Evolutionary conservation across 2,888 invertebrate genomes (phyloP).

Genomic region (Limnephilus lunatus): DNA sequence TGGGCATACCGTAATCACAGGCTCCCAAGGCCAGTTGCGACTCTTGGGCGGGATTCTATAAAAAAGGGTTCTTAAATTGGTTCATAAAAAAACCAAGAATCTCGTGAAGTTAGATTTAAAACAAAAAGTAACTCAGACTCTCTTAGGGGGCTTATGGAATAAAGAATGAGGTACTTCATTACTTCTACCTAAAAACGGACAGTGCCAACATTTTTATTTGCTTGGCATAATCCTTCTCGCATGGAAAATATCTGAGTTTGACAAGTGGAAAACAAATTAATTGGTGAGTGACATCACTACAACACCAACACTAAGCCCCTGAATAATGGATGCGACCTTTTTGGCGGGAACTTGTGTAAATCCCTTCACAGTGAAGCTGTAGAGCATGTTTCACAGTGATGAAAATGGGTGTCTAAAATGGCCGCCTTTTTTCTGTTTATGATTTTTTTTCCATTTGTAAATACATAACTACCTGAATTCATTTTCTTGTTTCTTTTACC

Average conservation of each 20-base stretch:
- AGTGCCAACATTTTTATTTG: not conserved
- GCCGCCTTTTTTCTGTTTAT: not conserved
- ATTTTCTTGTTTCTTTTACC: no score
- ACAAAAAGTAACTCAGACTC: no score
- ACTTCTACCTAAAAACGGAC: not conserved
- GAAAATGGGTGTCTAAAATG: not conserved
- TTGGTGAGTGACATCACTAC: conserved; percentile 50
- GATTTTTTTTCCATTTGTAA: not conserved
- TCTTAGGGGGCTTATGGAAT: no score
- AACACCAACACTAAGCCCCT: conserved; percentile 28
- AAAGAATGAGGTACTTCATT: no score
- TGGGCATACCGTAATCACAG: no score
- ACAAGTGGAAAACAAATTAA: conserved; percentile 54
- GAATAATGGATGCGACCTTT: conserved; percentile 52
- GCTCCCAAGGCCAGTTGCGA: no score
- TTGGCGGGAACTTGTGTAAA: conserved; percentile 45
- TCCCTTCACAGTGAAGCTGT: not conserved
- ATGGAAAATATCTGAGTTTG: conserved; percentile 39
- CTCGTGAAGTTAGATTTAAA: no score
- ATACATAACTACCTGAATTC: no score
- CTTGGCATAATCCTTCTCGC: not conserved
- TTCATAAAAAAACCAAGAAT: no score
- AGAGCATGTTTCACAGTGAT: not conserved
- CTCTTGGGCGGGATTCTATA: no score
- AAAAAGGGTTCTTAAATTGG: no score